Evolutionary conservation across 2,797 vertebrate genomes (phyloP).

Genomic region (Poeciliopsis presidionis): DNA sequence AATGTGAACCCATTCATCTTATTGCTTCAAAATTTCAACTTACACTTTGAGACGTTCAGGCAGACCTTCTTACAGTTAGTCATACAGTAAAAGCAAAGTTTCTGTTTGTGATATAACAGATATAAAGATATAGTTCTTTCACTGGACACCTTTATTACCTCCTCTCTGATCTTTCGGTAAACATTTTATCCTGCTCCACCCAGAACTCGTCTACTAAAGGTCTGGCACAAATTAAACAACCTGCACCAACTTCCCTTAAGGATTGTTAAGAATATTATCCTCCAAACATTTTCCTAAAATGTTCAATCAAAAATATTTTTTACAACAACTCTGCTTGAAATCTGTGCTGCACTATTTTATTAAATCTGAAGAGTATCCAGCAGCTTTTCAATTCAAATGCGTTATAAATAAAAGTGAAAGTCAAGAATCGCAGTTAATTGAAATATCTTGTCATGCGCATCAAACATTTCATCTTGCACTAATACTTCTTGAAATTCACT

Average conservation of each 20-base stretch:
- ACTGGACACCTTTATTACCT: not conserved
- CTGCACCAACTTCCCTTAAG: not conserved
- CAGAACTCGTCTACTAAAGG: not conserved
- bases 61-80: not conserved
- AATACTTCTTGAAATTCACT: slow-evolving; percentile 17
- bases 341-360: not conserved
- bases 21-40: not conserved
- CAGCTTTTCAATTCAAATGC: not conserved
- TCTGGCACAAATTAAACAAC: slow-evolving; percentile 4
- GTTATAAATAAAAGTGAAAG: not conserved
- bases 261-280: slow-evolving; percentile 12
- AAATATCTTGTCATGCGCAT: not conserved
- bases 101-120: not conserved
- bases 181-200: slow-evolving; percentile 29
- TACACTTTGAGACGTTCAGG: not conserved
- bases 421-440: not conserved
- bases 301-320: not conserved
- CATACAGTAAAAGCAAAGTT: not conserved
- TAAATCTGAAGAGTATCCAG: not conserved
- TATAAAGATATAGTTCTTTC: not conserved
- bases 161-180: slow-evolving; percentile 16
- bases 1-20: not conserved
- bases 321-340: not conserved
- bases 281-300: slow-evolving; percentile 28
- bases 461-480: not conserved